Evolutionary conservation across 2,888 invertebrate genomes (phyloP), one percentile per base, ranked within the genome.

Genomic region (Epirrhoe tristata): DNA sequence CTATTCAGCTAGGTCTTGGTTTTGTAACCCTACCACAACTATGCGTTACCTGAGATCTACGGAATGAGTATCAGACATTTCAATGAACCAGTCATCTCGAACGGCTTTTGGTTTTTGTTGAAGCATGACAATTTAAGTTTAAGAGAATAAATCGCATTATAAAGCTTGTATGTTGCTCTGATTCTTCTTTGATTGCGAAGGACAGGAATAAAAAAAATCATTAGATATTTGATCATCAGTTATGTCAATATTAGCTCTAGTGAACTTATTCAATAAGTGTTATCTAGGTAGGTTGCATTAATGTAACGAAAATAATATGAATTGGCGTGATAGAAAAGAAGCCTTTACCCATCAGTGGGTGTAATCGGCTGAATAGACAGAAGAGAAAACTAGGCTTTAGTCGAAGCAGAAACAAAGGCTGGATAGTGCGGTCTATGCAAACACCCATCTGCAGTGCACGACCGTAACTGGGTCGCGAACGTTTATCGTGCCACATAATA

Each of bases 391-490:
- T 48, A 58, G 76, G 82, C 76, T 81, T 82, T 78, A 85, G 24
- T 39, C 51, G 39, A 43, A 17, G 51, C 16, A 48, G 78, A 88
- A 79, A 91, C 91, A 91, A 91, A 90, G 90, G 86, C 81, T 81
- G 79, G 80, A 83, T 83, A 85, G 84, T 85, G 87, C 84, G 86
- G 77, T 77, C 88, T 87, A 86, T 84, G 83, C 86, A 89, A 89
- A 90, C 86, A 90, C 77, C 77, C 77, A 82, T 83, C 77, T 82
- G 82, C 81, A 83, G 73, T 67, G 71, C 78, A 74, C 68, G 69
- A 66, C 66, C 54, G 66, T 79, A 91, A 86, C 85, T 91, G 81
- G 91, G 91, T 89, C 91, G 84, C 76, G 74, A 81, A 54, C 67
- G 79, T 86, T 86, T 85, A 85, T 85, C 80, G 75, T 81, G 77